phyloP scores from a whole-genome alignment of 2,113 vertebrate genomes.

The Polypterus bichir region DNA sequence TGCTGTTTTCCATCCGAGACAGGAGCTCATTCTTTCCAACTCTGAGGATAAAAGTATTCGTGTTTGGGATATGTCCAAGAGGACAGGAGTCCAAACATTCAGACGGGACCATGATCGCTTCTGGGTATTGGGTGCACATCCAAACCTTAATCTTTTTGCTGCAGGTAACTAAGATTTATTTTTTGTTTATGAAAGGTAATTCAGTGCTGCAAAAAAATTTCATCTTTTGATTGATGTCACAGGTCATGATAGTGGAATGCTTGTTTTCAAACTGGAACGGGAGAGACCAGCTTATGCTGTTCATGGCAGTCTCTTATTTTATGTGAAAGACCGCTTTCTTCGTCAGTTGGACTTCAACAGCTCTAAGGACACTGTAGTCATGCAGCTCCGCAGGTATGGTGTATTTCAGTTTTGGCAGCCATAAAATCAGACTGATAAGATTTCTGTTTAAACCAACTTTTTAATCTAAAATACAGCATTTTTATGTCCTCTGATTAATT shows the following conservation, averaged over 20 bases:
- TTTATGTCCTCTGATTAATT: no score
- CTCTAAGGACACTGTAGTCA: slow-evolving; percentile 87
- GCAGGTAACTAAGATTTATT: slow-evolving; percentile 51
- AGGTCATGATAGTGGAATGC: slow-evolving; percentile 94
- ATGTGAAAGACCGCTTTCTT: slow-evolving; percentile 87
- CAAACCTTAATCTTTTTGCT: slow-evolving; percentile 93
- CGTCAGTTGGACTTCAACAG: slow-evolving; percentile 90
- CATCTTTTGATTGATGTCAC: neutral
- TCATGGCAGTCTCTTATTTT: slow-evolving; percentile 78
- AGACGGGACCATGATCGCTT: slow-evolving; percentile 91
- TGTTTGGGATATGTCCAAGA: slow-evolving; percentile 96
- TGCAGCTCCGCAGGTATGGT: slow-evolving; percentile 81
- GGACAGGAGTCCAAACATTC: slow-evolving; percentile 90
- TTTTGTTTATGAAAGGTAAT: neutral
- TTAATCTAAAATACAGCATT: no score
- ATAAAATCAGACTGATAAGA: neutral
- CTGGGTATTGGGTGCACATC: slow-evolving; percentile 91
- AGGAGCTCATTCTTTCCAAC: slow-evolving; percentile 94
- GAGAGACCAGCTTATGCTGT: slow-evolving; percentile 87
- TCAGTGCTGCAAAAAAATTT: neutral
- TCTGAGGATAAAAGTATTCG: slow-evolving; percentile 96
- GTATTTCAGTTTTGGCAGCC: neutral
- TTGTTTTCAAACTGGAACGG: slow-evolving; percentile 89
- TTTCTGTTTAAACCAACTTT: neutral
- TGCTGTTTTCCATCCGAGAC: slow-evolving; percentile 88